Evolutionary conservation across 2,888 invertebrate species (phyloP).

Genomic region (Drosophila acutilabella): DNA sequence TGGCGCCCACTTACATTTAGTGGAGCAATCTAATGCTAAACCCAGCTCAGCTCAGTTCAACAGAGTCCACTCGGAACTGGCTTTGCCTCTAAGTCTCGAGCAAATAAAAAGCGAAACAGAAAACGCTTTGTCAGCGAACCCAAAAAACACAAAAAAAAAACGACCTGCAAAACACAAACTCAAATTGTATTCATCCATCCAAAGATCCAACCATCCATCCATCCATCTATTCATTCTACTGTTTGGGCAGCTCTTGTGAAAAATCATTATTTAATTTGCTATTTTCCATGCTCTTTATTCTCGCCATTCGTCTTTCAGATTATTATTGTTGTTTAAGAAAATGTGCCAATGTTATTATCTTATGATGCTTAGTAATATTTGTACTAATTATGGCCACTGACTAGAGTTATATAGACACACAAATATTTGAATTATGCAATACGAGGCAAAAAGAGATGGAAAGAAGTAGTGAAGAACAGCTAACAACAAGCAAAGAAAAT

Average conservation of each 20-base stretch:
- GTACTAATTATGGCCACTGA: conserved; percentile 32
- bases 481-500: conserved; percentile 48
- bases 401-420: conserved; percentile 8
- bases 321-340: conserved; percentile 37
- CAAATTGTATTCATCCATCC: conserved; percentile 15
- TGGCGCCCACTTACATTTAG: conserved; percentile 57
- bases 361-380: conserved; percentile 27
- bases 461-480: conserved; percentile 13
- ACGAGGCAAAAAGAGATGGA: neutral
- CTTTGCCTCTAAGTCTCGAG: conserved; percentile 7
- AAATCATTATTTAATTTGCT: conserved; percentile 63
- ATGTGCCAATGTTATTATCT: conserved; percentile 74
- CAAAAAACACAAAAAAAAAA: conserved; percentile 7
- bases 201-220: neutral
- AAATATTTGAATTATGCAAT: conserved; percentile 22
- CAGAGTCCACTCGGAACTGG: conserved; percentile 13
- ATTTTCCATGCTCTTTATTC: conserved; percentile 40
- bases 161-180: conserved; percentile 16
- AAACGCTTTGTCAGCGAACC: conserved; percentile 68
- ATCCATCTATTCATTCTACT: conserved; percentile 26
- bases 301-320: conserved; percentile 29
- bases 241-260: conserved; percentile 48
- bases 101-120: conserved; percentile 41
- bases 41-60: conserved; percentile 36
- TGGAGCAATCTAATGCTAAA: conserved; percentile 61